Evolutionary conservation across 2,888 invertebrate species (phyloP), one percentile per base, ranked within the genome.

Genomic region (Coleophora flavipennella): DNA sequence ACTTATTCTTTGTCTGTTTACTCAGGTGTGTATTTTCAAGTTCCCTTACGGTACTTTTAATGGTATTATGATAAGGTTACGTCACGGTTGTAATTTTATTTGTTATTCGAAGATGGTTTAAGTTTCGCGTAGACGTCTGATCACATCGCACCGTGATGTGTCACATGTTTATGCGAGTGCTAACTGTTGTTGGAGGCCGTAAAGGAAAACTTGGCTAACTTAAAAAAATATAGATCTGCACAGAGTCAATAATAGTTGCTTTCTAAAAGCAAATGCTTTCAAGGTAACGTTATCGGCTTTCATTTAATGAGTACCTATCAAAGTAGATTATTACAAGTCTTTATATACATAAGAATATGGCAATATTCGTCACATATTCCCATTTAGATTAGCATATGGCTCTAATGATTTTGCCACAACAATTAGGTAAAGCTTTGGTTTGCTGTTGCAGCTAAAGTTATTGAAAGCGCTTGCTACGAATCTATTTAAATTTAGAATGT

Each of bases 151-250:
- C 46, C 20, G 64, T 78, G 85, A 85, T 85, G 85, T 70, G 63
- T 71, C 81, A 79, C 85, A 85, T 79, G 84, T 84, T 79, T 79
- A 67, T 62, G 64, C 67, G 73, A 83, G 67, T 67, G 68, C 65
- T 62, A 46, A 44, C n/a, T n/a, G n/a, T 46, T 20, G 20, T 20
- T 6, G 20, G 20, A 20, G 20, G 20, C 6, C 20, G 6, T 20
- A 6, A 20, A 20, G 20, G 20, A 6, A 4, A 20, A 3, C 20
- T 4, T 20, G 20, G 20, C 3, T 20, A 20, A 3, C 20, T 4
- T 20, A 20, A 20, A 20, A 20, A 20, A 20, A 4, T 20, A 20
- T 20, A 20, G 20, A 20, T 20, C 20, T 20, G 20, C 20, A 20
- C 20, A 4, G 20, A 20, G 20, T 20, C 20, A 20, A 20, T 20